Base-by-base conservation (phyloP, 2,888 invertebrate genomes). In the Chorisops tibialis region DNA sequence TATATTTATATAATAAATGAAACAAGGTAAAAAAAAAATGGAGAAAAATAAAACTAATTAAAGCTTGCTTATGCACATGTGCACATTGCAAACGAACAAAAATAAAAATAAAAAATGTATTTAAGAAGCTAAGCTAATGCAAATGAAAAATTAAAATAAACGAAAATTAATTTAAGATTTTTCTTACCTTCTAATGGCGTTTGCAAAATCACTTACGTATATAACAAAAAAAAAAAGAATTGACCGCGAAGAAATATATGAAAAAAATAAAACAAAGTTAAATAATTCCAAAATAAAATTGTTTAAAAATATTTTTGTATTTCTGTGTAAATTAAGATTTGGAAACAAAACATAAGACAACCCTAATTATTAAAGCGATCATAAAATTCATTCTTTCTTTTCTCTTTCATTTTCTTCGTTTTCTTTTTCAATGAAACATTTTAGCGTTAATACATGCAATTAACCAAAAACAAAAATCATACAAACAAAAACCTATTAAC, bases 301-400 rank as follows among this genome's bases (percentile, higher is more conserved):
- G 56, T 61, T 65, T 60, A 59, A 48, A 16, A 52, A 39, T 65
- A 65, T 65, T 65, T 65, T 65, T 65, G 63, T 65, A 65, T 61
- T 54, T 60, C 52, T 63, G 61, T 62, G 62, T 65, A 65, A 9
- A 52, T 35, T 50, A 35, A 30, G n/a, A 16, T 35, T 50, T 50
- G 16, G 21, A 35, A 14, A 50, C 14, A 50, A 11, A 35, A 35
- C 30, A n/a, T n/a, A 30, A 24, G 9, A 24, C 12, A 50, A 35
- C 35, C 48, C 35, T 50, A 50, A 18, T 30, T 50, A 30, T 50
- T 30, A 22, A 35, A 24, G 50, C 18, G 41, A 16, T 41, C 18
- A 41, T 12, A 16, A 11, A 16, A 18, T 6, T 16, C 9, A 37
- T 37, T 37, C 7, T 37, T 37, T 7, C 11, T 14, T 41, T 41